Evolutionary conservation across 2,888 invertebrate species (phyloP).

Genomic region (Stratiomys singularior): DNA sequence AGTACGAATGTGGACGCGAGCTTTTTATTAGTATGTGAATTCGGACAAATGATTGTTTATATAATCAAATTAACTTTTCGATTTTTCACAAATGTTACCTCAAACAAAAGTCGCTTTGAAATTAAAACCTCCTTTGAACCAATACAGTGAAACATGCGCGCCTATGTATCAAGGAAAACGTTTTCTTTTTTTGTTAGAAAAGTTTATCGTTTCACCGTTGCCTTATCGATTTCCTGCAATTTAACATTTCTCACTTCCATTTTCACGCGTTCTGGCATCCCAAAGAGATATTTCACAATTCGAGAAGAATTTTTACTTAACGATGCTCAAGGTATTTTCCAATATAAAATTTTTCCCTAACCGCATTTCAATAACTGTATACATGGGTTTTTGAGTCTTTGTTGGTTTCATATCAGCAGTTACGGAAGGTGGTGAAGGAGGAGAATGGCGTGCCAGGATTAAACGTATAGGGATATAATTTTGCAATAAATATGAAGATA

Average conservation of each 20-base stretch:
- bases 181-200: background rate
- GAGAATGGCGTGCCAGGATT: too few species aligned
- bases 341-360: slow-evolving; percentile 50
- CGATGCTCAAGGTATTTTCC: slow-evolving; percentile 50
- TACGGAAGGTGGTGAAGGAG: too few species aligned
- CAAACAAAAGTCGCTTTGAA: too few species aligned
- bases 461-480: background rate
- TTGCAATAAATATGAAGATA: background rate
- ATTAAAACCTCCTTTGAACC: too few species aligned
- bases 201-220: slow-evolving; percentile 9
- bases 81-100: too few species aligned
- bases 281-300: slow-evolving; percentile 47
- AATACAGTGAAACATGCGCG: too few species aligned
- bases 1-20: too few species aligned
- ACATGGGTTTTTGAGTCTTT: slow-evolving; percentile 26
- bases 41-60: too few species aligned
- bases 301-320: slow-evolving; percentile 51
- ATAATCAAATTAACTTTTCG: too few species aligned
- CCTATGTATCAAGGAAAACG: background rate
- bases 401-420: background rate
- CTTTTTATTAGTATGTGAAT: too few species aligned
- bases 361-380: slow-evolving; percentile 52
- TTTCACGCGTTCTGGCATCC: slow-evolving; percentile 19
- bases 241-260: slow-evolving; percentile 41
- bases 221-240: slow-evolving; percentile 38